Conservation (phyloP, 2,797 vertebrate genomes). For the Sternotherus odoratus region DNA sequence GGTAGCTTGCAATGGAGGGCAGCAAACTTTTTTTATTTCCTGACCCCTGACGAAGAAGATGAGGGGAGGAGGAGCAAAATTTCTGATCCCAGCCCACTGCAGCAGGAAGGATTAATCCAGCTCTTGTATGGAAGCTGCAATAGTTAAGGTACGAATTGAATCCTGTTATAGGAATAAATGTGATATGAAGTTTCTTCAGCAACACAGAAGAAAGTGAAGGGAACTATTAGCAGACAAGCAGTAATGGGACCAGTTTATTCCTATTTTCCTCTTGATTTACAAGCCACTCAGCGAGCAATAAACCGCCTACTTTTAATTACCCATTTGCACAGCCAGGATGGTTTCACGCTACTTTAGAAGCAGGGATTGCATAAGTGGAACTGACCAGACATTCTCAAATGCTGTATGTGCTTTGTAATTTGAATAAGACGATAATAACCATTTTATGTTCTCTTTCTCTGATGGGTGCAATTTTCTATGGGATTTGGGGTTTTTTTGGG, state of each 20-base stretch:
- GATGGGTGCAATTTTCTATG: not conserved
- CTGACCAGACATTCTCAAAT: not conserved
- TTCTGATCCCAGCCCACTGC: not conserved
- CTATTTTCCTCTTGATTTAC: slow-evolving; percentile 19
- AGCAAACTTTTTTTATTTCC: not conserved
- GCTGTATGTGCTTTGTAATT: fast-evolving
- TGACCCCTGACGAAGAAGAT: not conserved
- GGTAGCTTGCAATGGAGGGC: fast-evolving
- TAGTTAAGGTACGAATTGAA: not conserved
- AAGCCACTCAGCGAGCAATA: not conserved
- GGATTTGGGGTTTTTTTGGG: not conserved
- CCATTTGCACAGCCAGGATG: slow-evolving; percentile 4
- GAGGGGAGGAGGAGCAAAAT: not conserved
- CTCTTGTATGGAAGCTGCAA: not conserved
- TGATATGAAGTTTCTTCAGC: not conserved
- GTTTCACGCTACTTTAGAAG: not conserved
- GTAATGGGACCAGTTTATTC: not conserved
- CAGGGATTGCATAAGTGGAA: fast-evolving
- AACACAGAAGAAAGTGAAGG: not conserved
- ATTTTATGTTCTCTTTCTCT: not conserved
- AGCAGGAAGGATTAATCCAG: not conserved
- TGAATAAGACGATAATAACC: not conserved
- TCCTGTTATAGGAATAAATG: not conserved
- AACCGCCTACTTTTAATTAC: slow-evolving; percentile 23
- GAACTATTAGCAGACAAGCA: slow-evolving; percentile 17